Evolutionary conservation across 2,113 vertebrate species (phyloP).

Genomic region (Cyprinodon tularosa): DNA sequence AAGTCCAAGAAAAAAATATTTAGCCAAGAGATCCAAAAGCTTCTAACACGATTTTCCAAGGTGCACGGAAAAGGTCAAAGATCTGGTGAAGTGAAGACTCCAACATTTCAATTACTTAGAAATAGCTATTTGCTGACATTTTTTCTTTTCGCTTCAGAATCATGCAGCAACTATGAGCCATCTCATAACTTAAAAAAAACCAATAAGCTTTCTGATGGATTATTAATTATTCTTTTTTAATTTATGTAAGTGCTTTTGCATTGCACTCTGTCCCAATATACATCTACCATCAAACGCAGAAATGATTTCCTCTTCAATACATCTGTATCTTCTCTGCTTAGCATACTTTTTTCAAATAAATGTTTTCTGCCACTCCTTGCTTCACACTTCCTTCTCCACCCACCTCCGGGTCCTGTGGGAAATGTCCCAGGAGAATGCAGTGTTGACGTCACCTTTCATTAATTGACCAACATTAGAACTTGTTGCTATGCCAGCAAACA

Average conservation of each 20-base stretch:
- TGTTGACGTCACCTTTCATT: constrained; percentile 51
- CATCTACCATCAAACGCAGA: not conserved
- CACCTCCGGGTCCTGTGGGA: constrained; percentile 44
- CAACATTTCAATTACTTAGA: too few species aligned
- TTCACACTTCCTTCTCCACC: constrained; percentile 51
- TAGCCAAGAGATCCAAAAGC: too few species aligned
- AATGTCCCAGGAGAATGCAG: constrained; percentile 36
- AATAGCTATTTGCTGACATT: too few species aligned
- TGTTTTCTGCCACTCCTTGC: constrained; percentile 18
- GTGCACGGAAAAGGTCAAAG: too few species aligned
- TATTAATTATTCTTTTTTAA: not conserved
- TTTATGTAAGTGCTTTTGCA: not conserved
- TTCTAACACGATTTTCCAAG: too few species aligned
- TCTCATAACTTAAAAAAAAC: not conserved
- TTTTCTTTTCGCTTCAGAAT: not conserved
- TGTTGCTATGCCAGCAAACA: constrained; percentile 62
- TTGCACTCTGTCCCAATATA: not conserved
- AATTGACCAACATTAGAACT: constrained; percentile 40
- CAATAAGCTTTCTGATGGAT: not conserved
- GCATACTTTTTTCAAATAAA: constrained; percentile 7
- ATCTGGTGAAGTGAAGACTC: too few species aligned
- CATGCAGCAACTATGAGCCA: not conserved
- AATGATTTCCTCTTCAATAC: not conserved
- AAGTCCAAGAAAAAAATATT: too few species aligned
- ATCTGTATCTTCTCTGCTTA: not conserved